phyloP scores from a whole-genome alignment of 1,140 invertebrate genomes.

The Caerostris extrusa region DNA sequence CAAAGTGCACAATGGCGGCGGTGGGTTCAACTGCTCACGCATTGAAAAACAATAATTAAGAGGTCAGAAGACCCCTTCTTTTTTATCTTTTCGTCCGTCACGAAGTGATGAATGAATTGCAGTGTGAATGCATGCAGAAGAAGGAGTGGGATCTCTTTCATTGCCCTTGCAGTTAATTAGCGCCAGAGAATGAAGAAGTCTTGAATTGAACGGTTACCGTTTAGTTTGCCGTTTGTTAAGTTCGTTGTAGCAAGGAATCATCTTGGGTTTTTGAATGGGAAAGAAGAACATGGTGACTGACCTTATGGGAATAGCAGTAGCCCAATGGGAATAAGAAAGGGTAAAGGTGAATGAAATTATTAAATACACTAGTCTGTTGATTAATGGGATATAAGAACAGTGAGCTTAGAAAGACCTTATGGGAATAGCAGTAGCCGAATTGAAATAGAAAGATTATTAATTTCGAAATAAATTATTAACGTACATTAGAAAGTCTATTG shows the following conservation, averaged over 20 bases:
- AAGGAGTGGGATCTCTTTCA: background rate
- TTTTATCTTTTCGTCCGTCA: conserved; percentile 21
- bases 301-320: too few relatives aligned
- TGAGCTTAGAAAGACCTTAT: too few relatives aligned
- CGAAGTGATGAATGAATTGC: conserved; percentile 33
- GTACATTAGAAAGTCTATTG: too few relatives aligned
- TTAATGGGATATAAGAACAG: too few relatives aligned
- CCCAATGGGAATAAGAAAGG: too few relatives aligned
- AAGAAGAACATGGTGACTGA: too few relatives aligned
- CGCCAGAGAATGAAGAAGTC: background rate
- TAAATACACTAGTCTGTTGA: too few relatives aligned
- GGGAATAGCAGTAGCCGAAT: too few relatives aligned
- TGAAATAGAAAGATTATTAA: too few relatives aligned
- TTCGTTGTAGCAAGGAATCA: background rate
- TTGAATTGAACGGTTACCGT: background rate
- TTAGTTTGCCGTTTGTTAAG: background rate
- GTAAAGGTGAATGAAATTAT: too few relatives aligned
- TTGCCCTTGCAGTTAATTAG: background rate
- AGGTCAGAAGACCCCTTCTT: conserved; percentile 18
- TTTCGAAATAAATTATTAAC: too few relatives aligned
- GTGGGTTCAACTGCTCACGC: conserved; percentile 10
- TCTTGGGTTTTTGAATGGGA: background rate
- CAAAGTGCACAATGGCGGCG: conserved; percentile 44
- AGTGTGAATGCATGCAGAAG: background rate
- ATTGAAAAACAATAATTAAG: conserved; percentile 66